A percentile compares a stretch with the other conserved stretches of the same genome.
Conservation (phyloP, 2,797 vertebrate species). For the Enteromius anoplus region DNA sequence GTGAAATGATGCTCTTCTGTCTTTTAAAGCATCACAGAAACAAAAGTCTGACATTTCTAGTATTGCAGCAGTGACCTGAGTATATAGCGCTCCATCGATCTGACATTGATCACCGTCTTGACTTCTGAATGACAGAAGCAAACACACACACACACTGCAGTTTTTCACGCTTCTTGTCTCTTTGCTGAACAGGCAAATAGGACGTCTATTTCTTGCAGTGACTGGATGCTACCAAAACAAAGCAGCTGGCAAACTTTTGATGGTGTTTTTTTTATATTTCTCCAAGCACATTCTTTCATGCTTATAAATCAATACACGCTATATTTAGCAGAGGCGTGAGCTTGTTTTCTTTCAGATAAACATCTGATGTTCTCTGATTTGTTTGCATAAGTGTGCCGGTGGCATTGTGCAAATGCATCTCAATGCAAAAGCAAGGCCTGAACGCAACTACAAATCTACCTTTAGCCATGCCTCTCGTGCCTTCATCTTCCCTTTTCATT, state of each 20-base stretch:
- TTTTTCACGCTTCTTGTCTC: neutral
- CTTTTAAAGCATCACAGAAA: conserved; percentile 23
- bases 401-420: neutral
- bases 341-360: conserved; percentile 2
- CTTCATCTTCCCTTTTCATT: conserved; percentile 20
- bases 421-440: neutral
- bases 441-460: neutral
- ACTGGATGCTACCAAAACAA: neutral
- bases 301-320: conserved; percentile 35
- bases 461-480: neutral
- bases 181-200: neutral
- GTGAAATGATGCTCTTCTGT: neutral
- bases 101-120: conserved; percentile 37
- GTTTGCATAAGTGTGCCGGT: neutral
- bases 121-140: conserved; percentile 12
- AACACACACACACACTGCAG: neutral
- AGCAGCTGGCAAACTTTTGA: neutral
- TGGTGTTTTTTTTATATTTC: conserved; percentile 8
- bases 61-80: conserved; percentile 19
- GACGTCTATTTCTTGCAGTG: neutral
- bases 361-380: conserved; percentile 15
- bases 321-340: conserved; percentile 17
- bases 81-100: conserved; percentile 7
- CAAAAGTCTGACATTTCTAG: conserved; percentile 18
- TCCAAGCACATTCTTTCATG: conserved; percentile 22